Conservation (phyloP, 2,888 invertebrate genomes). For the Lymantria dispar region DNA sequence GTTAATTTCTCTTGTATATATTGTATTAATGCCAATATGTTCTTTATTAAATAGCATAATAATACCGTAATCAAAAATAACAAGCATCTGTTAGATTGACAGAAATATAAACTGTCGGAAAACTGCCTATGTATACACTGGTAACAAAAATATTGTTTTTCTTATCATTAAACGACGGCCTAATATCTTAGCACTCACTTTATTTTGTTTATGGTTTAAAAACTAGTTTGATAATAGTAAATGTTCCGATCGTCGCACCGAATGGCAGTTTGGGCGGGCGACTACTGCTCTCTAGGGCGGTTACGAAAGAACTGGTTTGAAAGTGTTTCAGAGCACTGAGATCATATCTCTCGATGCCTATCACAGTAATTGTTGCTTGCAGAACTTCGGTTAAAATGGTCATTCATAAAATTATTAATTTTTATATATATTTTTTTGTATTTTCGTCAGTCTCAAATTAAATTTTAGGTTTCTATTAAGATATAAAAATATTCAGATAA, state of each 20-base stretch:
- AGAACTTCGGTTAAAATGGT: neutral
- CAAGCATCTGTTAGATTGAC: neutral
- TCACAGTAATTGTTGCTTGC: neutral
- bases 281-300: conserved; percentile 37
- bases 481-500: no score
- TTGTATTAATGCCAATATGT: neutral
- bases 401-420: neutral
- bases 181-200: neutral
- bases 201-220: neutral
- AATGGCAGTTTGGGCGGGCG: conserved; percentile 22
- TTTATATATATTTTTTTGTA: no score
- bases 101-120: neutral
- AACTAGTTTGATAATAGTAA: conserved; percentile 4
- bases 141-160: neutral
- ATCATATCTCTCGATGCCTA: conserved; percentile 3
- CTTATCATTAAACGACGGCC: no score
- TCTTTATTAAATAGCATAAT: neutral
- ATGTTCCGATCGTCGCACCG: conserved; percentile 10
- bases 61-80: neutral
- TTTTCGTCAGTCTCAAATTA: no score
- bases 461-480: no score
- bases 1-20: neutral
- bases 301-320: conserved; percentile 31
- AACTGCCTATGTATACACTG: neutral
- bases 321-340: neutral